Evolutionary conservation across 1,140 invertebrate species (phyloP).

Genomic region (Drosophila guanche): DNA sequence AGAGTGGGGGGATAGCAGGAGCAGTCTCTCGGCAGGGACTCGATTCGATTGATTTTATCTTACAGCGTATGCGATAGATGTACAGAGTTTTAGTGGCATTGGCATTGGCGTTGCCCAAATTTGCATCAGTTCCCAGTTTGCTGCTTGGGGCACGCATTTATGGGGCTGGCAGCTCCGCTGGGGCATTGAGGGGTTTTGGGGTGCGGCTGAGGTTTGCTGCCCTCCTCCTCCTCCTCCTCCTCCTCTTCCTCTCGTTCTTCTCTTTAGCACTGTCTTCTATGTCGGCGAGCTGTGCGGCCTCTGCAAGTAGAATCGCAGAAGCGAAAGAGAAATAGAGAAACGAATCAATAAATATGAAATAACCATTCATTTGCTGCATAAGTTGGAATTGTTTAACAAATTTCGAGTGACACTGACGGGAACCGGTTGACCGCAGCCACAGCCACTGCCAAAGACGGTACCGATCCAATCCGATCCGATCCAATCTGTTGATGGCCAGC

Average conservation of each 20-base stretch:
- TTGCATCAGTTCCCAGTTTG: slow-evolving; percentile 79
- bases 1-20: not conserved
- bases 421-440: slow-evolving; percentile 24
- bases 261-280: slow-evolving; percentile 10
- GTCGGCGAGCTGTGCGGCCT: slow-evolving; percentile 45
- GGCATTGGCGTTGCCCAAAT: slow-evolving; percentile 77
- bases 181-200: slow-evolving; percentile 55
- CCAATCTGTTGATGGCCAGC: slow-evolving; percentile 6
- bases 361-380: slow-evolving; percentile 32
- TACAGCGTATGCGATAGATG: slow-evolving; percentile 82
- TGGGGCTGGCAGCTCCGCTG: slow-evolving; percentile 70
- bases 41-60: slow-evolving; percentile 60
- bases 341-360: slow-evolving; percentile 51
- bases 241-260: no score
- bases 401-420: slow-evolving; percentile 32
- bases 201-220: slow-evolving; percentile 12
- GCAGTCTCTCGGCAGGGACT: slow-evolving; percentile 18
- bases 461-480: not conserved
- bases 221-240: not conserved
- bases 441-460: slow-evolving; percentile 20
- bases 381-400: slow-evolving; percentile 40
- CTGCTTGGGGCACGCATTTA: slow-evolving; percentile 83
- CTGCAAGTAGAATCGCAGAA: slow-evolving; percentile 55
- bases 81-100: slow-evolving; percentile 80
- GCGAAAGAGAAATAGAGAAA: slow-evolving; percentile 4